These are phyloP conservation scores for Aradophagus sp. DNA, from an alignment of 1,140 invertebrate species.

Conservation along the genomic window DNA sequence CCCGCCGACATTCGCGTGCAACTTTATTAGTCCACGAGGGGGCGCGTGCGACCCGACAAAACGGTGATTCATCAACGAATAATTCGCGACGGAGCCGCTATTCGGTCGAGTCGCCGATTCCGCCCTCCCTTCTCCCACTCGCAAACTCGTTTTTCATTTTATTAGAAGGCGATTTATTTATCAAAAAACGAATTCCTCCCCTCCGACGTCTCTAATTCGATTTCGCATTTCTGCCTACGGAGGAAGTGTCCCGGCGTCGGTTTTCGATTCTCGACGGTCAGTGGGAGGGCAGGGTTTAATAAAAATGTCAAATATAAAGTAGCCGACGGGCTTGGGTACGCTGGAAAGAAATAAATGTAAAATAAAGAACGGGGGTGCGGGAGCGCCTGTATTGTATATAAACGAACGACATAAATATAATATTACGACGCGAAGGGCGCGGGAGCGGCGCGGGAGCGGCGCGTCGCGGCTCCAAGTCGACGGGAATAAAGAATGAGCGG, in stretches of 20 bases:
- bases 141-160: too few species aligned
- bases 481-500: constrained; percentile 47
- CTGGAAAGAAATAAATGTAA: constrained; percentile 74
- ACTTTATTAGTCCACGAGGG: constrained; percentile 36
- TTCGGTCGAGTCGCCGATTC: too few species aligned
- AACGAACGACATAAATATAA: constrained; percentile 63
- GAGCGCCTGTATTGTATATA: constrained; percentile 49
- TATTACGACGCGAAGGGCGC: constrained; percentile 61
- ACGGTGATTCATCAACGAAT: constrained; percentile 38
- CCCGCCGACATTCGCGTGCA: constrained; percentile 10
- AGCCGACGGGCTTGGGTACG: constrained; percentile 71
- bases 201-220: constrained; percentile 21
- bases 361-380: constrained; percentile 46
- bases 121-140: too few species aligned
- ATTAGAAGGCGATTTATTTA: too few species aligned
- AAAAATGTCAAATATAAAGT: constrained; percentile 77
- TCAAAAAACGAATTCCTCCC: neutral
- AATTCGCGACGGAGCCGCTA: constrained; percentile 36
- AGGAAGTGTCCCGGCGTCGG: constrained; percentile 66
- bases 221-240: constrained; percentile 58
- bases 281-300: constrained; percentile 70
- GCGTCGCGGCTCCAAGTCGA: constrained; percentile 32
- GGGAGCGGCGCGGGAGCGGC: constrained; percentile 39
- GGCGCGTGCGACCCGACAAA: constrained; percentile 23
- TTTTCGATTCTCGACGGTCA: constrained; percentile 18